Percentiles rank a stretch among this genome's conserved stretches.
These are phyloP conservation scores for Elephas maximus DNA, from an alignment of 2,113 vertebrate species.

Conservation along the genomic window DNA sequence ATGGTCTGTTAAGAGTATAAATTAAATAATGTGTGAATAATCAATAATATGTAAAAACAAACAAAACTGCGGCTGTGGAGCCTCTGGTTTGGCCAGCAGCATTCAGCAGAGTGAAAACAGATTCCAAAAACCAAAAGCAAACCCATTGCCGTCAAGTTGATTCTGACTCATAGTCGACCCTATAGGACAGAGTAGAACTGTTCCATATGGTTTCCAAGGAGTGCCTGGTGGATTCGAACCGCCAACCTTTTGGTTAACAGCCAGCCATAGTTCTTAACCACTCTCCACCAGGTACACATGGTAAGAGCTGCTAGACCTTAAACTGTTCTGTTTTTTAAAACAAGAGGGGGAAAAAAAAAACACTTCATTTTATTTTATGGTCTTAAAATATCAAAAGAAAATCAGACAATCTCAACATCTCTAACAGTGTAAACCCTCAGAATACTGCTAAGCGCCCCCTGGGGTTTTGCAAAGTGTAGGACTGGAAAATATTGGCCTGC, in stretches of 20 bases:
- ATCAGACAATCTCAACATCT: background rate
- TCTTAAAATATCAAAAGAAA: constrained; percentile 20
- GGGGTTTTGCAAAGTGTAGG: background rate
- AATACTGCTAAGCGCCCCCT: background rate
- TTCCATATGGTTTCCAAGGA: too few species aligned
- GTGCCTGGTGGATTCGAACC: too few species aligned
- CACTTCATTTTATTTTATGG: background rate
- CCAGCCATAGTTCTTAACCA: too few species aligned
- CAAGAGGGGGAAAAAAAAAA: background rate
- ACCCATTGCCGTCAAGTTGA: too few species aligned
- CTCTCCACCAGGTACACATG: background rate
- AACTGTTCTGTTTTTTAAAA: background rate
- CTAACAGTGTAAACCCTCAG: background rate
- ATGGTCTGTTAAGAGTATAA: background rate
- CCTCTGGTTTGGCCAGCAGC: background rate
- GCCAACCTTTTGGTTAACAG: too few species aligned
- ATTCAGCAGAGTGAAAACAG: background rate
- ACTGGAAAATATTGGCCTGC: background rate
- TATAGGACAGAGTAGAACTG: too few species aligned
- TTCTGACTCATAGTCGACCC: too few species aligned
- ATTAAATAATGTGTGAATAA: background rate
- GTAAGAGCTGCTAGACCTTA: background rate
- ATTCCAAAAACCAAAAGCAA: background rate
- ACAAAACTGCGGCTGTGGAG: background rate
- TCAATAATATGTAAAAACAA: background rate